Conservation (phyloP, 2,888 invertebrate genomes). For the Liopterus haemorrhoidalis region DNA sequence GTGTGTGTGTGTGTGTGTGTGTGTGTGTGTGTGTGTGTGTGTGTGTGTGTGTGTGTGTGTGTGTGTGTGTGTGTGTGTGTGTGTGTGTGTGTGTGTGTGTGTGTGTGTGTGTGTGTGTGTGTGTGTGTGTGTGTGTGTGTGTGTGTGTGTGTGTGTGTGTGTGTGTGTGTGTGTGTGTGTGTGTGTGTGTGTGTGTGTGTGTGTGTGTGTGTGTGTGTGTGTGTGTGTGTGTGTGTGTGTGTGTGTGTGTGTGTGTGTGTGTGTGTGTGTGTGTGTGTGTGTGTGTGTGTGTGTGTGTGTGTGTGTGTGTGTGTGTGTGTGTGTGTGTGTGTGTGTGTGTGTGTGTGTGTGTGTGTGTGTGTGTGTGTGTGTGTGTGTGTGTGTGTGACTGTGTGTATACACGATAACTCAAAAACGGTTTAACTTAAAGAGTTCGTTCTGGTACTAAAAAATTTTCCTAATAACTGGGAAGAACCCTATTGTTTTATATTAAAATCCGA, state of each 20-base stretch:
- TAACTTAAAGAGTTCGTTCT: too few species aligned
- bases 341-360: slow-evolving; percentile 15
- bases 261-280: slow-evolving; percentile 12
- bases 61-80: slow-evolving; percentile 4
- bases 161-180: slow-evolving; percentile 7
- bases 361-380: slow-evolving; percentile 15
- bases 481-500: too few species aligned
- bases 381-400: slow-evolving; percentile 6
- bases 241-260: slow-evolving; percentile 12
- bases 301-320: slow-evolving; percentile 8
- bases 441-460: too few species aligned
- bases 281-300: slow-evolving; percentile 13
- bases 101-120: slow-evolving; percentile 3
- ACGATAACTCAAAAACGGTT: too few species aligned
- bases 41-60: slow-evolving; percentile 4
- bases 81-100: slow-evolving; percentile 3
- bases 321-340: slow-evolving; percentile 11
- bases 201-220: slow-evolving; percentile 14
- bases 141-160: slow-evolving; percentile 4
- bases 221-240: slow-evolving; percentile 7
- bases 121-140: background rate
- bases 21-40: slow-evolving; percentile 7
- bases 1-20: slow-evolving; percentile 3
- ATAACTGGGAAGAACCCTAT: too few species aligned
- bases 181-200: slow-evolving; percentile 11